Evolutionary conservation across 2,113 vertebrate species (phyloP), one percentile per base, ranked within the genome.

Genomic region (Otocyon megalotis): DNA sequence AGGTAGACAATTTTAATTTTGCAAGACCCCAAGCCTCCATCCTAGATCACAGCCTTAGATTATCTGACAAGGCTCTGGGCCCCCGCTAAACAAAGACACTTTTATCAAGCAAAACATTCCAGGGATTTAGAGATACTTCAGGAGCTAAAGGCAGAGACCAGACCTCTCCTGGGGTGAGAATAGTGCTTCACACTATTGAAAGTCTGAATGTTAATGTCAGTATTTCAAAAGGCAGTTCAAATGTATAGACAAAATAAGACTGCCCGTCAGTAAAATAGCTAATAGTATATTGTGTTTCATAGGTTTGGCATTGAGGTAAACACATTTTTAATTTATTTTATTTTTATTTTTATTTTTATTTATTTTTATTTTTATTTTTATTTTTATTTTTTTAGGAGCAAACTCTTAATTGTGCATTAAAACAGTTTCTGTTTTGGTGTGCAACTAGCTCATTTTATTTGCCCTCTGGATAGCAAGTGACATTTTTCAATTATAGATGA

Each of bases 341-440:
- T 43, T 43, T 43, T 43, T 43, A 43, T 43, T 43, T 43, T 43
- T 43, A 43, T 43, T 43, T 43, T 43, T 43, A 43, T 43, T 37
- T 43, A 43, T 43, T 43, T 79, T 65, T 58, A 90, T 35, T 43
- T 43, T 43, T 6, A 43, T 43, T 43, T 43, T 43, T 43, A 43
- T 43, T 43, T 43, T 43, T 43, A 43, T 8, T 60, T 89, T 82
- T 83, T 65, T 53, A 89, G 50, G 86, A 88, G 11, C 17, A 90
- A 86, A 54, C 89, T 62, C 1, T 82, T 85, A 90, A 56, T 63
- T 54, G 2, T 71, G 22, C 8, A 67, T 56, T 77, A 56, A 81
- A 94, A 79, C 82, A 65, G 35, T 24, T 95, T 90, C 93, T 90
- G 26, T 85, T 95, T 94, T 37, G 4, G 3, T 54, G 2, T 60